These are phyloP conservation scores for Meteorus colon DNA, from an alignment of 2,888 invertebrate genomes.

Conservation along the genomic window DNA sequence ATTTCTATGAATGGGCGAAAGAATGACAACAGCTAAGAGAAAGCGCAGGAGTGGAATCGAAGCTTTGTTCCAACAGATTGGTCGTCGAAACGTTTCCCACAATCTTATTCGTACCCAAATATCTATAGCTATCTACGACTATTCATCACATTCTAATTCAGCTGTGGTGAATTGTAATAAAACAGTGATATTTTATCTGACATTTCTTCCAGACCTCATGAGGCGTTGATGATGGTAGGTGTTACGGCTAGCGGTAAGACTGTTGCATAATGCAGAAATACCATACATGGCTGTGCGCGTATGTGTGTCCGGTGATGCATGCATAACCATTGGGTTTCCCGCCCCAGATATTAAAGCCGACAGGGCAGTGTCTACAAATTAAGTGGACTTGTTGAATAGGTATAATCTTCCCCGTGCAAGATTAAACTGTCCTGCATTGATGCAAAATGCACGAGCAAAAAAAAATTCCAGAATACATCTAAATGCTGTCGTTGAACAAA, in stretches of 20 bases:
- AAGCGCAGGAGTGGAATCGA: slow-evolving; percentile 3
- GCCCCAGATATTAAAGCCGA: slow-evolving; percentile 10
- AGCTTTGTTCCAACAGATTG: slow-evolving; percentile 60
- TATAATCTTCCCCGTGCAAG: slow-evolving; percentile 9
- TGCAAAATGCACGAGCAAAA: neutral
- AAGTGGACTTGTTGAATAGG: slow-evolving; percentile 1
- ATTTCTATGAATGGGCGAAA: slow-evolving; percentile 7
- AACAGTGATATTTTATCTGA: neutral
- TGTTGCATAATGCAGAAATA: slow-evolving; percentile 24
- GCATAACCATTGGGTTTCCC: slow-evolving; percentile 16
- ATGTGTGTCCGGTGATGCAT: slow-evolving; percentile 23
- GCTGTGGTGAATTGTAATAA: too few relatives aligned
- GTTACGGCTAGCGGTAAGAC: slow-evolving; percentile 14
- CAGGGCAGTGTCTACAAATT: slow-evolving; percentile 9
- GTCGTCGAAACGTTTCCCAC: slow-evolving; percentile 47
- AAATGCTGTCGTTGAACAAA: neutral
- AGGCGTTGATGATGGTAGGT: slow-evolving; percentile 16
- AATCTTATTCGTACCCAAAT: neutral
- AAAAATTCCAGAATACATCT: neutral
- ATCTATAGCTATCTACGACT: neutral
- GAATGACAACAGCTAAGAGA: slow-evolving; percentile 38
- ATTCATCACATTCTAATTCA: too few relatives aligned
- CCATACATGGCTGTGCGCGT: neutral
- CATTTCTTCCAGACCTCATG: neutral
- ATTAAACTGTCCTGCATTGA: neutral